Percentiles rank a stretch among this genome's conserved stretches.
Conservation (phyloP, 2,888 invertebrate species). For the Mesoligia furuncula region DNA sequence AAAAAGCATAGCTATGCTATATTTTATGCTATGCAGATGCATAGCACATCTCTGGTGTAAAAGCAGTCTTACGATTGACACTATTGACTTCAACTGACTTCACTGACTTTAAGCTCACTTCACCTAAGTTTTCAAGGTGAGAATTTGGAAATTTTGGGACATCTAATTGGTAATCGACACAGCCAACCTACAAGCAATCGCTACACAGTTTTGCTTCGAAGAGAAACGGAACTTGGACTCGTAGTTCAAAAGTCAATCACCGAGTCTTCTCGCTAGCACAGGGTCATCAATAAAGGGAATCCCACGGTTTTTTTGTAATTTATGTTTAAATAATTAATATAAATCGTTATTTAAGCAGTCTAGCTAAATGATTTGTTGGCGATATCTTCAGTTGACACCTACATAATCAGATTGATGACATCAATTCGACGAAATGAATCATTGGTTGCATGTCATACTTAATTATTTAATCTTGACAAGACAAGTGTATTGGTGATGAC, state of each 20-base stretch:
- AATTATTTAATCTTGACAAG: neutral
- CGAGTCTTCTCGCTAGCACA: neutral
- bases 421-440: conserved; percentile 24
- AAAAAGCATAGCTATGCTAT: no score
- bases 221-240: neutral
- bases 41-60: no score
- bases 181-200: neutral
- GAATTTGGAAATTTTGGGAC: no score
- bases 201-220: neutral
- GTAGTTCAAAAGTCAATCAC: neutral
- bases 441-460: neutral
- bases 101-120: neutral
- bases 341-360: neutral
- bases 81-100: no score
- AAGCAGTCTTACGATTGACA: no score
- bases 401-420: conserved; percentile 31
- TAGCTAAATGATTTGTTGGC: conserved; percentile 3
- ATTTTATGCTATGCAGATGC: no score
- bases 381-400: conserved; percentile 20
- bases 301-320: neutral
- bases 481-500: neutral
- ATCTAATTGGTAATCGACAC: neutral
- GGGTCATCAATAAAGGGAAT: neutral
- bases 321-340: neutral
- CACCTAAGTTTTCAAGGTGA: neutral